Evolutionary conservation across 2,113 vertebrate species (phyloP).

Genomic region (Elgaria multicarinata): DNA sequence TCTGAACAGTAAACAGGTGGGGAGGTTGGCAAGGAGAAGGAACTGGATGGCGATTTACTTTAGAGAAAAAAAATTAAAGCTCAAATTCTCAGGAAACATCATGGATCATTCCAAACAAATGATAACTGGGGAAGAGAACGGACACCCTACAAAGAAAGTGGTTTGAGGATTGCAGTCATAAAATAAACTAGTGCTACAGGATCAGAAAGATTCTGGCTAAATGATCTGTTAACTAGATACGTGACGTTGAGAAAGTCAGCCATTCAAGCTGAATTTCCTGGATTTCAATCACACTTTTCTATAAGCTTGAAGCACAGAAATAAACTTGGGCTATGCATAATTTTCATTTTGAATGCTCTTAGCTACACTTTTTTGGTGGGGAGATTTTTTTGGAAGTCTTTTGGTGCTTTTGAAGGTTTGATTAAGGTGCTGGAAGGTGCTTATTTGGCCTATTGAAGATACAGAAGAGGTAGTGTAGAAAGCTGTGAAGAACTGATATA

Average conservation of each 20-base stretch:
- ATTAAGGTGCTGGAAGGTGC: slow-evolving; percentile 6
- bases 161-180: neutral
- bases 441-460: slow-evolving; percentile 3
- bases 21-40: too few species aligned
- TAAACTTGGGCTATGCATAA: slow-evolving; percentile 22
- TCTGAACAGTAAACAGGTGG: too few species aligned
- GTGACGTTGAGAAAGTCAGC: neutral
- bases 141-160: neutral
- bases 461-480: neutral
- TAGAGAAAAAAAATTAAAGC: too few species aligned
- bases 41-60: too few species aligned
- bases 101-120: neutral
- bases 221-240: neutral
- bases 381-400: slow-evolving; percentile 34
- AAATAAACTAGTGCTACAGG: neutral
- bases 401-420: slow-evolving; percentile 45
- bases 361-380: slow-evolving; percentile 7
- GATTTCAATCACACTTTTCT: slow-evolving; percentile 24
- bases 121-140: neutral
- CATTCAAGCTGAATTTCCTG: neutral
- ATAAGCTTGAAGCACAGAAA: slow-evolving; percentile 30
- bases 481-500: neutral
- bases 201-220: neutral
- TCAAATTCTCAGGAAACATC: neutral
- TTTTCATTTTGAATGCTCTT: slow-evolving; percentile 15